A percentile compares a stretch with the other conserved stretches of the same genome.
phyloP scores from a whole-genome alignment of 2,797 vertebrate genomes.

The Benthosema pterotum region DNA sequence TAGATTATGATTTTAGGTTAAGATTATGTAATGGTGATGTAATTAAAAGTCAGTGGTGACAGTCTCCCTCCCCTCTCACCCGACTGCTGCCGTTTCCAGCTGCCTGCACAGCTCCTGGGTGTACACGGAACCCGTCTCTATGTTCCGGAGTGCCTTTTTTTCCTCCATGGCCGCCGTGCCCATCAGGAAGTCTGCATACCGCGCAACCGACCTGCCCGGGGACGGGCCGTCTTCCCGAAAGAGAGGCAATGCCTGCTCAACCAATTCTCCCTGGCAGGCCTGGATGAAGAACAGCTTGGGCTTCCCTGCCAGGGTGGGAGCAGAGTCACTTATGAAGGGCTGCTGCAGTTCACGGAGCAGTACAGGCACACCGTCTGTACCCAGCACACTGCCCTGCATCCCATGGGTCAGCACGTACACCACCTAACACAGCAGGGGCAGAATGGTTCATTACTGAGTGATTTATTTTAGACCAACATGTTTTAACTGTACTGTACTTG shows the following conservation, averaged over 20 bases:
- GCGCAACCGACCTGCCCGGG: background rate
- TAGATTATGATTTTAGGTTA: too few relatives aligned
- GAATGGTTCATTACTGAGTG: too few relatives aligned
- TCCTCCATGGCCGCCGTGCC: slow-evolving; percentile 67
- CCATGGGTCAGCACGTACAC: too few relatives aligned
- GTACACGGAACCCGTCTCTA: slow-evolving; percentile 55
- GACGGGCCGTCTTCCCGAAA: slow-evolving; percentile 49
- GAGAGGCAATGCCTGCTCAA: slow-evolving; percentile 37
- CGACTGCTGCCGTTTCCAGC: slow-evolving; percentile 34
- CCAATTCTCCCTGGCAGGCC: slow-evolving; percentile 56
- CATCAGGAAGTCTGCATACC: slow-evolving; percentile 62
- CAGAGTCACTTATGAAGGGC: slow-evolving; percentile 69
- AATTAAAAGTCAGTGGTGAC: too few relatives aligned
- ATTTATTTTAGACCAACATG: too few relatives aligned
- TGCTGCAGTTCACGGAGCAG: slow-evolving; percentile 71
- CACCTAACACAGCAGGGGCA: too few relatives aligned
- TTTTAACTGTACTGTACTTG: too few relatives aligned
- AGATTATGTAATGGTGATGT: too few relatives aligned
- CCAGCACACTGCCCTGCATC: slow-evolving; percentile 77
- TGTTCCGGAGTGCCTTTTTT: slow-evolving; percentile 53
- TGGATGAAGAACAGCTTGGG: slow-evolving; percentile 94
- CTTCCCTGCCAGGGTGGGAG: slow-evolving; percentile 79
- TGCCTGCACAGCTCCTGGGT: slow-evolving; percentile 71
- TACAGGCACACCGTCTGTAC: slow-evolving; percentile 74
- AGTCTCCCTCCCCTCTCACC: too few relatives aligned